phyloP scores from a whole-genome alignment of 2,888 invertebrate genomes.

The Myathropa florea region DNA sequence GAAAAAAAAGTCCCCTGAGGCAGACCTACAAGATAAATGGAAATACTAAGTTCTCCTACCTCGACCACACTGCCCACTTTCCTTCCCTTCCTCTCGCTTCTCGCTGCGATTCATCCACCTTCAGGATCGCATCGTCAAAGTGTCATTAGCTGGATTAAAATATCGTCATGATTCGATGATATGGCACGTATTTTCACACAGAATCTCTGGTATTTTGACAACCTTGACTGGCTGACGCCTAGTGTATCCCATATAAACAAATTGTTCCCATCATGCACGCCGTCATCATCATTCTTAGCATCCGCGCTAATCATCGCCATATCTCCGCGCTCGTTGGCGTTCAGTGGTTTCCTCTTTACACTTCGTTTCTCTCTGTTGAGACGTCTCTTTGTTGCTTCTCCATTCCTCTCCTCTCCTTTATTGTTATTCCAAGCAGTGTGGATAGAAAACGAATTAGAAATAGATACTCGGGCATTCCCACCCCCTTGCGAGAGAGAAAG shows the following conservation, averaged over 20 bases:
- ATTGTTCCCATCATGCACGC: conserved; percentile 54
- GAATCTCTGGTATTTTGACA: conserved; percentile 25
- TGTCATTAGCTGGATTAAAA: neutral
- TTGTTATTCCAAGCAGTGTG: conserved; percentile 58
- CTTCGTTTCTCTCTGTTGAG: neutral
- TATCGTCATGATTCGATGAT: neutral
- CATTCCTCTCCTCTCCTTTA: conserved; percentile 20
- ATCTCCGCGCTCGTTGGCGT: conserved; percentile 16
- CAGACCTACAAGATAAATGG: too few relatives aligned
- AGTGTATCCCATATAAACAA: conserved; percentile 29
- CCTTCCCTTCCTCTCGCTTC: neutral
- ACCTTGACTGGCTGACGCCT: conserved; percentile 46
- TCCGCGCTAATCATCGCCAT: conserved; percentile 57
- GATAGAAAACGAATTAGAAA: conserved; percentile 32
- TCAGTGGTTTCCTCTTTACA: conserved; percentile 13
- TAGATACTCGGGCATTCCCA: neutral
- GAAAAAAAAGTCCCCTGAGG: too few relatives aligned
- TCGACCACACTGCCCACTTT: neutral
- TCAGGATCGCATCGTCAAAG: neutral
- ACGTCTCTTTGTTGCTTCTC: conserved; percentile 12
- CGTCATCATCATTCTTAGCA: conserved; percentile 52
- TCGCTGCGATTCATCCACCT: neutral
- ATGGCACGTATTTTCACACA: neutral
- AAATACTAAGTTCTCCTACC: too few relatives aligned
- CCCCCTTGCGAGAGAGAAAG: neutral